Conservation (phyloP, 2,797 vertebrate species). For the Mormyrus proboscirostris region DNA sequence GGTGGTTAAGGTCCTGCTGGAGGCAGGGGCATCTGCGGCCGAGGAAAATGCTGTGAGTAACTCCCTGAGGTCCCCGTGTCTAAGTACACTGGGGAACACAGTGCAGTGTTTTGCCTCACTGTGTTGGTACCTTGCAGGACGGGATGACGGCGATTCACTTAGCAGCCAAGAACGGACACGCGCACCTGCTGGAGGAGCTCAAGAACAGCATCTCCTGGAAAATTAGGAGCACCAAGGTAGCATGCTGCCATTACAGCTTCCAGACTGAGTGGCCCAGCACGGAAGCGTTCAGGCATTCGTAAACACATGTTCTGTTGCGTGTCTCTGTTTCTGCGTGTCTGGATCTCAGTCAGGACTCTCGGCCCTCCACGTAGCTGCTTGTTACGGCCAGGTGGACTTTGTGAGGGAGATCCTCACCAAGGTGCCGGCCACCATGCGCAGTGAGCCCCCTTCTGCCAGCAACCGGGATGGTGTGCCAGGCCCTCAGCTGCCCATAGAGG, state of each 20-base stretch:
- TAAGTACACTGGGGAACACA: not conserved
- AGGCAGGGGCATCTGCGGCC: slow-evolving; percentile 45
- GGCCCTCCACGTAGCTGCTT: slow-evolving; percentile 27
- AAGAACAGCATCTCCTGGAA: slow-evolving; percentile 45
- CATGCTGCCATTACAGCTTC: not conserved
- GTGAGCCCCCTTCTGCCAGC: slow-evolving; percentile 5
- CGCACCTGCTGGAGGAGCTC: slow-evolving; percentile 48
- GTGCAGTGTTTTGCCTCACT: not conserved
- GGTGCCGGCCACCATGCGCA: slow-evolving; percentile 25
- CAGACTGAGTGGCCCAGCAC: not conserved
- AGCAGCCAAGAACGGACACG: slow-evolving; percentile 51
- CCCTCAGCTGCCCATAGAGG: slow-evolving; percentile 34
- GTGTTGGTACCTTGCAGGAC: slow-evolving; percentile 29
- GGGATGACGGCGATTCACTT: slow-evolving; percentile 52
- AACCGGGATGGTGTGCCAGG: not conserved
- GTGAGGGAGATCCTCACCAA: slow-evolving; percentile 40
- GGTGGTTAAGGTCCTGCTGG: slow-evolving; percentile 49
- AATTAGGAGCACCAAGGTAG: slow-evolving; percentile 48
- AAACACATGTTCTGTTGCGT: not conserved
- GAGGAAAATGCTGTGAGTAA: slow-evolving; percentile 45
- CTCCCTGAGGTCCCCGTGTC: not conserved
- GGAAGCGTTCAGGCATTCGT: not conserved
- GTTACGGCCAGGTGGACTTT: slow-evolving; percentile 38
- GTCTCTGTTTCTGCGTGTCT: not conserved
- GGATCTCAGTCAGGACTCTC: slow-evolving; percentile 37